A percentile compares a stretch with the other conserved stretches of the same genome.
These are phyloP conservation scores for Conger conger DNA, from an alignment of 2,113 vertebrate genomes.

Conservation along the genomic window DNA sequence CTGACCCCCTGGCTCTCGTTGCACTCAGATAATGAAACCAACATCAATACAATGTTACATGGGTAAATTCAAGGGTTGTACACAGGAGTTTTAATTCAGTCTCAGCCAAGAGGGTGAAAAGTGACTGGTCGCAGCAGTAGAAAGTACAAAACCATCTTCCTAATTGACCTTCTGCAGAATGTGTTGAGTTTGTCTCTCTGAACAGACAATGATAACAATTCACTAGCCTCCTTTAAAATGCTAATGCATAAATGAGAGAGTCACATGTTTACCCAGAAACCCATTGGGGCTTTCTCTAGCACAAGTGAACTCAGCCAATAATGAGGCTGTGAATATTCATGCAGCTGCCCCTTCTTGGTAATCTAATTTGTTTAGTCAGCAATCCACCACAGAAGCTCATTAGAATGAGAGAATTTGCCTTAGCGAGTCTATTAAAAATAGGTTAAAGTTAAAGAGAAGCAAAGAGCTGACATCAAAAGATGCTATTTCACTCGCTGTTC, in stretches of 20 bases:
- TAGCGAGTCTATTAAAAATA: background rate
- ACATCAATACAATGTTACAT: background rate
- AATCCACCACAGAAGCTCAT: background rate
- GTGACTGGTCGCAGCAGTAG: background rate
- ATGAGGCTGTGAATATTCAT: conserved; percentile 24
- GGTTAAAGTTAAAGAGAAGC: background rate
- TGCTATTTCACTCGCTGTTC: conserved; percentile 37
- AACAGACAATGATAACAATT: background rate
- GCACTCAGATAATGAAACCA: background rate
- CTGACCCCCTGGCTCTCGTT: background rate
- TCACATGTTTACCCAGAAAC: background rate
- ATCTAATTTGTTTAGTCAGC: conserved; percentile 22
- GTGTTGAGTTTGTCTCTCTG: background rate
- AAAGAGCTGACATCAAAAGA: conserved; percentile 4
- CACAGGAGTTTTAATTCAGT: background rate
- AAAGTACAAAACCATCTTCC: background rate
- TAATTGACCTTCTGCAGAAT: background rate
- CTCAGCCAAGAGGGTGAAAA: background rate
- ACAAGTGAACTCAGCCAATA: background rate
- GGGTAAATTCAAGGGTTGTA: background rate
- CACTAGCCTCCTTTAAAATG: background rate
- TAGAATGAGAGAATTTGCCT: background rate
- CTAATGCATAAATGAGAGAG: conserved; percentile 12
- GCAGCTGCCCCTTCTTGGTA: background rate
- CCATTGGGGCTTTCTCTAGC: background rate